Evolutionary conservation across 2,888 invertebrate genomes (phyloP).

Genomic region (Lepidochrysops patricia): DNA sequence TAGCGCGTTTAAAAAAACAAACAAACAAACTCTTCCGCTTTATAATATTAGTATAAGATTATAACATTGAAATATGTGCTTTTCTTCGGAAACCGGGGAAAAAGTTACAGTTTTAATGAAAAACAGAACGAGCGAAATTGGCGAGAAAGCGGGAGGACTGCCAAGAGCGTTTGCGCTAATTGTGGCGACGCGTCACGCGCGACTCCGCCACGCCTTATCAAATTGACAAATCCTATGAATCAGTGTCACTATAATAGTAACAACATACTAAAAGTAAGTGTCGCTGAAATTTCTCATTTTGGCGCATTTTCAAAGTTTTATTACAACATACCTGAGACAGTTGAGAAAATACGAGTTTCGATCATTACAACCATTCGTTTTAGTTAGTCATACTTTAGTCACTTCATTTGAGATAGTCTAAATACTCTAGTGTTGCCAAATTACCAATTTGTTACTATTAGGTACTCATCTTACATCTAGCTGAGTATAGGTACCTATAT

Average conservation of each 20-base stretch:
- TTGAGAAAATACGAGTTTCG: not conserved
- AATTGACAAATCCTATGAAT: slow-evolving; percentile 1
- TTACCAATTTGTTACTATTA: too few relatives aligned
- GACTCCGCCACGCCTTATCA: slow-evolving; percentile 1
- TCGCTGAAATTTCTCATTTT: not conserved
- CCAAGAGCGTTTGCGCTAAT: slow-evolving; percentile 60
- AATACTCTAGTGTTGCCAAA: not conserved
- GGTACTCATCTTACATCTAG: too few relatives aligned
- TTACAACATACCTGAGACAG: not conserved
- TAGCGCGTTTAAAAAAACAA: too few relatives aligned
- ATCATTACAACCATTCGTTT: not conserved
- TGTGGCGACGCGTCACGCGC: slow-evolving; percentile 38
- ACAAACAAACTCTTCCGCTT: too few relatives aligned
- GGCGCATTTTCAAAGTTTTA: not conserved
- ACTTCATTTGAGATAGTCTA: not conserved
- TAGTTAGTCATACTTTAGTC: not conserved
- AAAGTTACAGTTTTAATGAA: slow-evolving; percentile 31
- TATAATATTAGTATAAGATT: too few relatives aligned
- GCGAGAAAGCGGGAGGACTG: slow-evolving; percentile 48
- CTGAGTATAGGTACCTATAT: too few relatives aligned
- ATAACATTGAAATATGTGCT: not conserved
- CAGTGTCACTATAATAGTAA: not conserved
- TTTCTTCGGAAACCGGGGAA: slow-evolving; percentile 20
- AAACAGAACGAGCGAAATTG: slow-evolving; percentile 37
- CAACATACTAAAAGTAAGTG: not conserved